phyloP scores from a whole-genome alignment of 92 coral and sea anemone species.

The Zoanthus solanderi region DNA sequence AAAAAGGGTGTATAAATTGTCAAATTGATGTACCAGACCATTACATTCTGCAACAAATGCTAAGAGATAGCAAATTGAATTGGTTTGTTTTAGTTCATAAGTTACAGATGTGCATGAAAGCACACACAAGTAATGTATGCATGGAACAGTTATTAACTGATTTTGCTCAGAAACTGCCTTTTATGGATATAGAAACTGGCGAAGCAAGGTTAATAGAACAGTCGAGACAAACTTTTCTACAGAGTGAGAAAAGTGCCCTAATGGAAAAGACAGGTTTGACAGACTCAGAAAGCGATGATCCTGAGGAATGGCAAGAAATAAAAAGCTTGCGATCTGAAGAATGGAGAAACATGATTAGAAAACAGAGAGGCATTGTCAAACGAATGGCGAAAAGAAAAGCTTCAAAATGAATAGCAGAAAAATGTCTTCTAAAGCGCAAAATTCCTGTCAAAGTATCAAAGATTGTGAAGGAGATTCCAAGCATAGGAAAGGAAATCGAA shows the following conservation, averaged over 20 bases:
- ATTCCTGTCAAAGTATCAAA: constrained; percentile 53
- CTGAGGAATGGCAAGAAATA: constrained; percentile 50
- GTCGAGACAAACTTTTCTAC: constrained; percentile 46
- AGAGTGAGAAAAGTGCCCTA: constrained; percentile 22
- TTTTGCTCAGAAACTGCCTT: constrained; percentile 45
- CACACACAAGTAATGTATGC: constrained; percentile 9
- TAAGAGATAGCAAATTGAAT: constrained; percentile 47
- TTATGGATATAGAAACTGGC: constrained; percentile 46
- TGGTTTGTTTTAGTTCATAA: constrained; percentile 53
- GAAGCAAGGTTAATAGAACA: constrained; percentile 41
- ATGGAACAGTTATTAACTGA: constrained; percentile 30
- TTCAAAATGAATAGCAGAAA: constrained; percentile 44
- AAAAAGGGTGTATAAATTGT: not conserved
- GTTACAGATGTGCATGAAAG: constrained; percentile 47
- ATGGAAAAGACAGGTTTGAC: constrained; percentile 43
- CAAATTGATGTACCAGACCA: constrained; percentile 48
- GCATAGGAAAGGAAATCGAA: constrained; percentile 72
- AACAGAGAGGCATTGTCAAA: constrained; percentile 39
- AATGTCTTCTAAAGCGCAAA: constrained; percentile 55
- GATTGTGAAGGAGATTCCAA: constrained; percentile 57
- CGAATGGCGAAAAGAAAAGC: constrained; percentile 48
- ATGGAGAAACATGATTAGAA: constrained; percentile 37
- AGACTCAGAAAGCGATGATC: constrained; percentile 57
- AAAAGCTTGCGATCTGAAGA: constrained; percentile 49
- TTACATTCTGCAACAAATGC: constrained; percentile 33